Evolutionary conservation across 2,113 vertebrate genomes (phyloP), one percentile per base, ranked within the genome.

Genomic region (Leptobrachium leishanense): DNA sequence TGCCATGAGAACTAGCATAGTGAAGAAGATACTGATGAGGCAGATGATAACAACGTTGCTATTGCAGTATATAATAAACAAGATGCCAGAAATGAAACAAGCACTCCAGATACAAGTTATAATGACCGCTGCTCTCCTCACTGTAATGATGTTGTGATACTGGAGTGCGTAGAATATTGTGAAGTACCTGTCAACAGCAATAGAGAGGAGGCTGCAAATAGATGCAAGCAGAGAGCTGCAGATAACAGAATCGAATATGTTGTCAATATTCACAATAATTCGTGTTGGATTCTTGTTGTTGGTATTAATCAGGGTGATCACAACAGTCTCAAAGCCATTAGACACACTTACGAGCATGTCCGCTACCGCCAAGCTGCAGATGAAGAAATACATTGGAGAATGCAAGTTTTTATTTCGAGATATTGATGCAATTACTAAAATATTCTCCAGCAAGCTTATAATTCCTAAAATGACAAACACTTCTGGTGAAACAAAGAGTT

Each of bases 331-430:
- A 0, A 95, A 96, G 5, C 96, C 96, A 0, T 98, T 98, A 9
- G 96, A 98, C 8, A 95, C 93, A 31, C 97, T 98, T 75, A 98
- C 96, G 64, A 98, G 85, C 96, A 98, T 96, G 81, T 98, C 97
- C 0, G 97, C 97, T 55, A 96, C 94, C 0, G 96, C 97, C 64
- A 98, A 88, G 89, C 96, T 98, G 67, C 97, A 98, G 89, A 98
- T 97, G 89, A 98, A 98, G 41, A 98, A 96, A 86, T 98, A 98
- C 97, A 98, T 98, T 5, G 97, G 97, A 0, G 96, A 98, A 72
- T 98, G 96, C 42, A 98, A 92, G 74, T 98, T 98, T 91, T 94
- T 96, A 92, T 98, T 98, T 87, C 96, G 97, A 79, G 93, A 87
- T 11, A 98, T 96, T 0, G 96, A 96, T 2, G 92, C 91, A 1